Evolutionary conservation across 1,140 invertebrate species (phyloP).

Genomic region (Diabrotica undecimpunctata): DNA sequence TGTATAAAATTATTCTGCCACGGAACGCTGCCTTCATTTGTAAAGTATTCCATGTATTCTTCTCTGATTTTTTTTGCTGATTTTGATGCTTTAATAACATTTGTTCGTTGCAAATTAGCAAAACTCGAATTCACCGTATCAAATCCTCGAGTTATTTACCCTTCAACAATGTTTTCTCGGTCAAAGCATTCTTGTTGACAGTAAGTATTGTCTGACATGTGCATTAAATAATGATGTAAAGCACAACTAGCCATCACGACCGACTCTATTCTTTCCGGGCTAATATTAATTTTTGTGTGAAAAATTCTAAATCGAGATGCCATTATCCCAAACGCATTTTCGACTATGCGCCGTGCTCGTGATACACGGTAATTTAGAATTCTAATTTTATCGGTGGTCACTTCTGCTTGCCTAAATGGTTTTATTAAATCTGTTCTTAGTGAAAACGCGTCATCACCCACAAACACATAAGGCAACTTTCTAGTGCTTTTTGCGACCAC

Average conservation of each 20-base stretch:
- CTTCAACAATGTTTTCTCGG: too few species aligned
- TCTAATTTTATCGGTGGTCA: too few species aligned
- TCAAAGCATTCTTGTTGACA: too few species aligned
- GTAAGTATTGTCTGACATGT: too few species aligned
- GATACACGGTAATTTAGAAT: slow-evolving; percentile 27
- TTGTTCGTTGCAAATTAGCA: neutral
- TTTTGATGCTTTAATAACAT: neutral
- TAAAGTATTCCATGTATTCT: neutral
- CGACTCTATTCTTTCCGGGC: neutral
- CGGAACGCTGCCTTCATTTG: neutral
- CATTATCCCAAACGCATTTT: slow-evolving; percentile 51
- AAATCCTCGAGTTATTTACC: too few species aligned
- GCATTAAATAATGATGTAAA: too few species aligned
- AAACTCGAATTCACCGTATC: neutral
- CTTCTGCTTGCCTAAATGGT: slow-evolving; percentile 40
- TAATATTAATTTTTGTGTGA: too few species aligned
- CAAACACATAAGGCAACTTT: slow-evolving; percentile 10
- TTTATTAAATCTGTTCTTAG: slow-evolving; percentile 46
- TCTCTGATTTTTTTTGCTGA: neutral
- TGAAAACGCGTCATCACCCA: slow-evolving; percentile 51
- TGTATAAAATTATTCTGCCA: neutral
- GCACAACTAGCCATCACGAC: neutral
- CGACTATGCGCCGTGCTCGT: slow-evolving; percentile 39
- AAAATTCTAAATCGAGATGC: slow-evolving; percentile 43
- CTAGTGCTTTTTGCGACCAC: neutral